Evolutionary conservation across 2,888 invertebrate genomes (phyloP), one percentile per base, ranked within the genome.

Genomic region (Isoperla grammatica): DNA sequence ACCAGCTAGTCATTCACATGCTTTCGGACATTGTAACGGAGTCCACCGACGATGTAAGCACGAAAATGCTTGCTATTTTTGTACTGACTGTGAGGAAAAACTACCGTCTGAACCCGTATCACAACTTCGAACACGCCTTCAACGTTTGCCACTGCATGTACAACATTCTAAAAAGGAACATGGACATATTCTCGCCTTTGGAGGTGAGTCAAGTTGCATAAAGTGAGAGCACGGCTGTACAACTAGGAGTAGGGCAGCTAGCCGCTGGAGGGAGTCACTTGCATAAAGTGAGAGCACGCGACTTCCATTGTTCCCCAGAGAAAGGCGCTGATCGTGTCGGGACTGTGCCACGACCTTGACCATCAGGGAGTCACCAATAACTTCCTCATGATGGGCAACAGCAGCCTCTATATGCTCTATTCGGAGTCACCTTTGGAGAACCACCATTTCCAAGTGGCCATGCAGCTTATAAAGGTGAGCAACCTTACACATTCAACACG

Each of bases 61-160:
- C 74, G 6, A 61, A 63, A 62, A 20, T 48, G 50, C 43, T 58
- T 56, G 45, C 49, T 39, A 50, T 39, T 42, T 83, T 82, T 67
- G 72, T 79, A 0, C 70, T 83, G 11, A 77, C 79, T 1, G 72
- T 79, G 1, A 68, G 69, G 63, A 74, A 75, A 62, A 70, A 72
- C 61, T 84, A 84, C 66, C 72, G 82, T 2, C 65, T 73, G 40
- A 81, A 81, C 65, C 78, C 81, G 0, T 85, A 83, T 66, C 84
- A 84, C 66, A 83, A 83, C 69, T 80, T 81, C 1, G 80, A 82
- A 56, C 84, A 85, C 65, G 84, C 82, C 0, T 83, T 84, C 70
- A 78, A 78, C 57, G 83, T 83, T 56, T 77, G 79, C 0, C 84
- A 85, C 68, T 81, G 81, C 48, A 79, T 83, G 79, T 83, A 74